Conservation (phyloP, 2,113 vertebrate species). For the Sphyrna mokarran region DNA sequence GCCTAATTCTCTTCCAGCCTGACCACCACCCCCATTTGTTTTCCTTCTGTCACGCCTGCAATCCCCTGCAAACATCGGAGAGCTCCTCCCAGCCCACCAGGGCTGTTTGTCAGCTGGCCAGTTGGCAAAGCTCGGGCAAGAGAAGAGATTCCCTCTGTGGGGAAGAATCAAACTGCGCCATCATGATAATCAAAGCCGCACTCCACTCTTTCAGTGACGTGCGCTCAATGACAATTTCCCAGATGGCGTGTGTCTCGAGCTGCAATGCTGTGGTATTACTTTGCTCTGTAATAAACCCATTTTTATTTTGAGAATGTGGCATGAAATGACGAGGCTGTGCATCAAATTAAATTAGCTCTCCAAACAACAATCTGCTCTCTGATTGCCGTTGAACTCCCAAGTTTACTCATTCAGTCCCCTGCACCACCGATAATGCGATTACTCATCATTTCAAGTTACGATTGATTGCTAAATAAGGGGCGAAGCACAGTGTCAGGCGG, state of each 20-base stretch:
- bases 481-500: neutral
- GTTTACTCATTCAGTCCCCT: neutral
- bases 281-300: neutral
- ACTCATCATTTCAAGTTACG: neutral
- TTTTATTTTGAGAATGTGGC: neutral
- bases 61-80: neutral
- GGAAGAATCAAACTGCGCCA: neutral
- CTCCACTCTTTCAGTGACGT: neutral
- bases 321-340: neutral
- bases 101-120: neutral
- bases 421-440: neutral
- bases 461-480: neutral
- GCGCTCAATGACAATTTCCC: neutral
- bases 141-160: neutral
- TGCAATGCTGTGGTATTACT: neutral
- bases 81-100: neutral
- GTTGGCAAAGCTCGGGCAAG: neutral
- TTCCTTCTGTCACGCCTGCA: neutral
- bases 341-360: neutral
- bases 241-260: neutral
- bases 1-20: neutral
- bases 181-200: neutral
- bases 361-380: neutral
- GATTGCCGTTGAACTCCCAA: neutral
- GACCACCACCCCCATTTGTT: neutral